Evolutionary conservation across 2,113 vertebrate genomes (phyloP).

Genomic region (Hippocampus mohnikei): DNA sequence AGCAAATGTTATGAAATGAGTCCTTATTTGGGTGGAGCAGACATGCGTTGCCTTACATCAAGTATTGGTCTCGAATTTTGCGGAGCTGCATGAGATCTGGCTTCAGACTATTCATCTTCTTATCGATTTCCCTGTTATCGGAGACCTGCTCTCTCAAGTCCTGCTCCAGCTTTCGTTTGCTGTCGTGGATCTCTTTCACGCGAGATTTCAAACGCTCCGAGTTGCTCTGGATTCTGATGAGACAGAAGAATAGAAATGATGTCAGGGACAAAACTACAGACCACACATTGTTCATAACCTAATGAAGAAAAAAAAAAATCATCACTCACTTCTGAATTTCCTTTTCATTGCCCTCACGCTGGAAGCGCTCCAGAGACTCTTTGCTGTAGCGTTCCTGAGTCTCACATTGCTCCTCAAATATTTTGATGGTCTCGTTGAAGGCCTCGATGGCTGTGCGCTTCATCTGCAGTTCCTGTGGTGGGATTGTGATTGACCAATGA

Average conservation of each 20-base stretch:
- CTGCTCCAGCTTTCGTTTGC: conserved; percentile 87
- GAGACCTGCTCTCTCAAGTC: conserved; percentile 92
- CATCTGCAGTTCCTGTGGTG: conserved; percentile 90
- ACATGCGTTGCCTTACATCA: conserved; percentile 77
- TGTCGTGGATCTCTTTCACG: conserved; percentile 97
- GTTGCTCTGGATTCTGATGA: conserved; percentile 88
- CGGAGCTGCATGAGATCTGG: conserved; percentile 97
- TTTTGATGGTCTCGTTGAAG: conserved; percentile 98
- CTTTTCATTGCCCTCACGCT: conserved; percentile 93
- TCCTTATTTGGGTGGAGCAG: not conserved
- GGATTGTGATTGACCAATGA: not conserved
- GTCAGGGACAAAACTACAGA: not conserved
- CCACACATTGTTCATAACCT: not conserved
- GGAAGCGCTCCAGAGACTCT: conserved; percentile 95
- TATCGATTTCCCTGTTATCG: conserved; percentile 96
- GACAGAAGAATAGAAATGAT: not conserved
- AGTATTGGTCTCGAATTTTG: conserved; percentile 96
- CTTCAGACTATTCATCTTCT: conserved; percentile 98
- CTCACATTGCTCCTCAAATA: conserved; percentile 98
- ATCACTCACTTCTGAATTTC: conserved; percentile 88
- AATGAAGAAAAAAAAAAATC: not conserved
- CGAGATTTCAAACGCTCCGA: conserved; percentile 94
- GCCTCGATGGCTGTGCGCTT: conserved; percentile 98
- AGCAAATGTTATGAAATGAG: not conserved
- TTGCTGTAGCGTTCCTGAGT: conserved; percentile 97